Conservation (phyloP, 2,797 vertebrate genomes). For the Trichosurus vulpecula region DNA sequence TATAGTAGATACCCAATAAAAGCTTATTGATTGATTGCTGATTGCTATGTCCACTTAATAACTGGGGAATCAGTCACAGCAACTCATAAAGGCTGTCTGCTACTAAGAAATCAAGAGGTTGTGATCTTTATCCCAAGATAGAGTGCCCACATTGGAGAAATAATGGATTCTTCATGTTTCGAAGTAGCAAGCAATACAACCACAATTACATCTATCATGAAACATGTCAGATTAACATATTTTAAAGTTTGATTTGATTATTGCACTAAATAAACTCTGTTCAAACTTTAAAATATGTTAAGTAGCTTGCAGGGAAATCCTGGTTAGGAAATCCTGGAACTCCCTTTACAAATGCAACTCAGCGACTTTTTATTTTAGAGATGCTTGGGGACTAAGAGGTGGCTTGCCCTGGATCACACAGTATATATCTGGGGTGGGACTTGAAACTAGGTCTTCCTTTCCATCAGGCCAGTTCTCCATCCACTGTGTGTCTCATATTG, state of each 20-base stretch:
- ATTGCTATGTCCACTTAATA: not conserved
- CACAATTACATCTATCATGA: not conserved
- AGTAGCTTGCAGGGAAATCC: not conserved
- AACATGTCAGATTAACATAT: not conserved
- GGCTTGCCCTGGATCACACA: not conserved
- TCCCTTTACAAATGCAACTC: not conserved
- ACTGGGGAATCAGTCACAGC: not conserved
- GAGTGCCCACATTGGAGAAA: not conserved
- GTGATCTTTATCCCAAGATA: not conserved
- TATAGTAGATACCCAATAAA: not conserved
- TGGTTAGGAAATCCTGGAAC: not conserved
- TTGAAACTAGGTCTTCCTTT: not conserved
- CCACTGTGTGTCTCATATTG: conserved; percentile 9
- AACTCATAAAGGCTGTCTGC: not conserved
- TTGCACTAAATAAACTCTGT: conserved; percentile 26
- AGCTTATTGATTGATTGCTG: not conserved
- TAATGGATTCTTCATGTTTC: not conserved
- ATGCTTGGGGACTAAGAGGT: not conserved
- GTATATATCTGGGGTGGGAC: not conserved
- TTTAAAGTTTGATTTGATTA: conserved; percentile 17
- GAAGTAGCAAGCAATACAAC: not conserved
- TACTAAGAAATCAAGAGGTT: not conserved
- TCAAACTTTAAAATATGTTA: too few species aligned
- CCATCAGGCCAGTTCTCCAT: not conserved
- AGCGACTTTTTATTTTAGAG: not conserved